Percentiles rank a stretch among this genome's conserved stretches.
phyloP scores from a whole-genome alignment of 2,113 vertebrate genomes.

The Sapajus apella region DNA sequence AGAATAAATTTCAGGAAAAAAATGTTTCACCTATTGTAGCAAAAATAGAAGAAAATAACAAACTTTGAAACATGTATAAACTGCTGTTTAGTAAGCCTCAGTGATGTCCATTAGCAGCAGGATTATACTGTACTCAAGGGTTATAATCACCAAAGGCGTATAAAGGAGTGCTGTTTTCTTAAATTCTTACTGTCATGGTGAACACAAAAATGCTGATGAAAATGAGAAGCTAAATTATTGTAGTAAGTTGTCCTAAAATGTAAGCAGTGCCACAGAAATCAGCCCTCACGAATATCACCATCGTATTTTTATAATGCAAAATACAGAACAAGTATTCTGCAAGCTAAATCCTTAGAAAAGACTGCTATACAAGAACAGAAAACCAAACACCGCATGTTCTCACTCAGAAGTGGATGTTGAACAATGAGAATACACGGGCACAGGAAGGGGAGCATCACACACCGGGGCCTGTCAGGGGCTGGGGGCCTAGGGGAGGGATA shows the following conservation, averaged over 20 bases:
- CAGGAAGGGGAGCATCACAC: too few relatives aligned
- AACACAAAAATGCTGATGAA: background rate
- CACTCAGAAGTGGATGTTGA: too few relatives aligned
- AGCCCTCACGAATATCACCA: background rate
- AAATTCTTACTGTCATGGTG: background rate
- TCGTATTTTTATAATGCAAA: slow-evolving; percentile 20
- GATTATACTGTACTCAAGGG: background rate
- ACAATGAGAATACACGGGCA: too few relatives aligned
- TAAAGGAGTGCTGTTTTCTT: background rate
- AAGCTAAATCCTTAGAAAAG: slow-evolving; percentile 16
- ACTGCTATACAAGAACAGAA: too few relatives aligned
- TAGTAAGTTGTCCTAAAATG: background rate
- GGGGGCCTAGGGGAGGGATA: too few relatives aligned
- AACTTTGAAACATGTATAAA: background rate
- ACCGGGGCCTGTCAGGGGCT: too few relatives aligned
- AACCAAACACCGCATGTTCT: too few relatives aligned
- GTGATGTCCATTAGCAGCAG: background rate
- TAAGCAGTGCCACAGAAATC: background rate
- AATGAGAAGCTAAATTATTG: background rate
- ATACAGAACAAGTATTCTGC: background rate
- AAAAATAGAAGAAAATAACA: slow-evolving; percentile 6
- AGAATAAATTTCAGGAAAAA: slow-evolving; percentile 7
- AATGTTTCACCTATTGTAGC: background rate
- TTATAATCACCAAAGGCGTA: background rate
- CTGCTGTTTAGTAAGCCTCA: background rate